A percentile compares a stretch with the other conserved stretches of the same genome.
phyloP scores from a whole-genome alignment of 2,113 vertebrate species.

The Marcusenius ussheri region DNA sequence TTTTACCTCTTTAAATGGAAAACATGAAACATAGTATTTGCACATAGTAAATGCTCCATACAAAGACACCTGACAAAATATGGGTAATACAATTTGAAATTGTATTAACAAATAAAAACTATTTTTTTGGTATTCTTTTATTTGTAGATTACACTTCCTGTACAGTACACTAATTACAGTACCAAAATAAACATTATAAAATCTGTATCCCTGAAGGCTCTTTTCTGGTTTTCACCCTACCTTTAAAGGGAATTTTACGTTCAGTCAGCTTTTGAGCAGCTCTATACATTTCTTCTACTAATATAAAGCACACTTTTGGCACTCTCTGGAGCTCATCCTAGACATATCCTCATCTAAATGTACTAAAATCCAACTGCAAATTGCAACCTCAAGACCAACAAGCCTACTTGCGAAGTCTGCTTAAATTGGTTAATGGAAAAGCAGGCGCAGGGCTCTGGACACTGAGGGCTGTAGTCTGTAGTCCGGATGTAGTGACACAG shows the following conservation, averaged over 20 bases:
- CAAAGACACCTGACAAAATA: background rate
- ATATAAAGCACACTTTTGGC: background rate
- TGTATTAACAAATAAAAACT: background rate
- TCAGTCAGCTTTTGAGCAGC: background rate
- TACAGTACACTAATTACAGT: background rate
- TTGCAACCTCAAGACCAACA: background rate
- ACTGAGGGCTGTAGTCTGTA: background rate
- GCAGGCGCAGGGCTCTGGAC: background rate
- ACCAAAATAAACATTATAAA: conserved; percentile 1
- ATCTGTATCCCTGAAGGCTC: background rate
- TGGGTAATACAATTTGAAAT: background rate
- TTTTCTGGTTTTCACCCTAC: background rate
- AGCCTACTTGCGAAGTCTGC: background rate
- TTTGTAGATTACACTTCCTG: background rate
- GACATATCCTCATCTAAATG: background rate
- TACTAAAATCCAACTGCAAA: background rate
- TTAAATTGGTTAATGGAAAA: background rate
- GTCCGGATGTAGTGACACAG: background rate
- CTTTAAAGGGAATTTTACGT: background rate
- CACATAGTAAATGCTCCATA: background rate
- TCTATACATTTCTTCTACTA: background rate
- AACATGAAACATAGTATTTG: background rate
- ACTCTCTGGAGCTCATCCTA: background rate
- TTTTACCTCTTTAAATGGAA: background rate
- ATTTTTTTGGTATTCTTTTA: background rate